Evolutionary conservation across 2,113 vertebrate genomes (phyloP).

Genomic region (Apodemus speciosus): DNA sequence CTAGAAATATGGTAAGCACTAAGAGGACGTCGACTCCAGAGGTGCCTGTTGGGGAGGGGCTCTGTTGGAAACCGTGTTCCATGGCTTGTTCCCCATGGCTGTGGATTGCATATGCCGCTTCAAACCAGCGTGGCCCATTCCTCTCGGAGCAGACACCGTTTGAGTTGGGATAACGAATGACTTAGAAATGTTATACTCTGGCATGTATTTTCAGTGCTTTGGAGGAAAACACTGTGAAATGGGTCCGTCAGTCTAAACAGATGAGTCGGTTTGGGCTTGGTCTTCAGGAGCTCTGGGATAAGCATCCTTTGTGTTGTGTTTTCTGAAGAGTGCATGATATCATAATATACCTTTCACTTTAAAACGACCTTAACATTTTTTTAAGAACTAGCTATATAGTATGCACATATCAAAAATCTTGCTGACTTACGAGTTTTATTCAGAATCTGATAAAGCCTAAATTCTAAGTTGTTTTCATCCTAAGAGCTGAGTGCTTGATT

Average conservation of each 20-base stretch:
- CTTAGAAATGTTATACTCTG: background rate
- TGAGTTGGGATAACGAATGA: slow-evolving; percentile 33
- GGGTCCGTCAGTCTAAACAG: slow-evolving; percentile 6
- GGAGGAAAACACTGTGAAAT: slow-evolving; percentile 20
- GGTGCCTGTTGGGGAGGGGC: background rate
- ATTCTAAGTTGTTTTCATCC: background rate
- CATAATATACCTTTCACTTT: slow-evolving; percentile 10
- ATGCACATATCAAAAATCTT: slow-evolving; percentile 7
- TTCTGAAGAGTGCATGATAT: slow-evolving; percentile 39
- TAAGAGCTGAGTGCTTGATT: slow-evolving; percentile 46
- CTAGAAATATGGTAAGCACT: slow-evolving; percentile 14
- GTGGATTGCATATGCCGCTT: background rate
- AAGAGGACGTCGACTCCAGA: background rate
- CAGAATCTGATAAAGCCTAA: slow-evolving; percentile 46
- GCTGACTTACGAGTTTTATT: slow-evolving; percentile 22
- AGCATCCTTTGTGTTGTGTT: background rate
- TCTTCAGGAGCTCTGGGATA: background rate
- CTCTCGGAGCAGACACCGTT: slow-evolving; percentile 57
- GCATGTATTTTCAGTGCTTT: background rate
- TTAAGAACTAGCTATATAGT: background rate
- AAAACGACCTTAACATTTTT: background rate
- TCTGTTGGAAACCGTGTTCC: background rate
- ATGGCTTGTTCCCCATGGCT: background rate
- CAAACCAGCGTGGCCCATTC: background rate
- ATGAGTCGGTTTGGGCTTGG: slow-evolving; percentile 7